These are phyloP conservation scores for Hypotaenidia philippensis DNA, from an alignment of 2,797 vertebrate species.

Conservation along the genomic window DNA sequence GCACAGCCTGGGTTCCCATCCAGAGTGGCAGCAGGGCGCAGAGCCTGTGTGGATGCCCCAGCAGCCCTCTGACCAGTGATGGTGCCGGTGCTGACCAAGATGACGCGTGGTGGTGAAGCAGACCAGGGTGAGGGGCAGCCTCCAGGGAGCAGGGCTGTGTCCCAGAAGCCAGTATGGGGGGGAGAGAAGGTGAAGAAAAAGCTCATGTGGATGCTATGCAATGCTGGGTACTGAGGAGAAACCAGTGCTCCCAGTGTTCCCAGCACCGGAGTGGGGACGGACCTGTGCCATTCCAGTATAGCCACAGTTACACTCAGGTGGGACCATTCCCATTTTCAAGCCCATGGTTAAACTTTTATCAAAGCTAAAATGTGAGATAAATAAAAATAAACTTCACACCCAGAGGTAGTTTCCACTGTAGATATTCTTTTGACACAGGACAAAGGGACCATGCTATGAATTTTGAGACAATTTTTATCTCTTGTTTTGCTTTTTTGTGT, in stretches of 20 bases:
- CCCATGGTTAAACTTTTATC: not conserved
- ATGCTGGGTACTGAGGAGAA: fast-evolving
- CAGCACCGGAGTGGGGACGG: not conserved
- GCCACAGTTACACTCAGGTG: not conserved
- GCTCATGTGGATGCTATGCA: not conserved
- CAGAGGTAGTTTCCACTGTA: not conserved
- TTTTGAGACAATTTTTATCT: not conserved
- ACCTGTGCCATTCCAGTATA: fast-evolving
- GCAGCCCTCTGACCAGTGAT: fast-evolving
- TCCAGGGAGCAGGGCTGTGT: fast-evolving
- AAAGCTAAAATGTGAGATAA: not conserved
- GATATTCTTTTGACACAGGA: not conserved
- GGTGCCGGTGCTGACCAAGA: fast-evolving
- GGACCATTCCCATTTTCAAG: not conserved
- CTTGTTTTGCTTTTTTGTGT: not conserved
- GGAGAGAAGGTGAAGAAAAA: not conserved
- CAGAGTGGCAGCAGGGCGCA: fast-evolving
- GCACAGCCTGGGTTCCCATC: not conserved
- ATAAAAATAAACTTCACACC: not conserved
- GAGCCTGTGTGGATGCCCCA: no score
- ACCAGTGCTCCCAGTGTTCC: not conserved
- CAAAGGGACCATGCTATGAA: not conserved
- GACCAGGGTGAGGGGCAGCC: not conserved
- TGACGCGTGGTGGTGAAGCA: fast-evolving
- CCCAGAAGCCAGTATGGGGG: not conserved